Conservation (phyloP, 2,888 invertebrate genomes). For the Aquatica leii region DNA sequence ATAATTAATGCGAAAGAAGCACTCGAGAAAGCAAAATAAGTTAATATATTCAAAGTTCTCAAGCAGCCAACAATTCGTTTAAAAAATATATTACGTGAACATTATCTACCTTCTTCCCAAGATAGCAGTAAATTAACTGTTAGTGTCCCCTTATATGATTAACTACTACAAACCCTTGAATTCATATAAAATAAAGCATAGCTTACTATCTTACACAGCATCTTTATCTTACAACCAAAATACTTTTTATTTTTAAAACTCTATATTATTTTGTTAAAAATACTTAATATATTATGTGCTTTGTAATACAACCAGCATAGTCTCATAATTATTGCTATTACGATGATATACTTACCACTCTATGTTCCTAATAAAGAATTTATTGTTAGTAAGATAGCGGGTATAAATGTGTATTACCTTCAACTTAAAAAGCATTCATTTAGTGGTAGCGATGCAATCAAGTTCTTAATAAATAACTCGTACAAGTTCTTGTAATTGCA, state of each 20-base stretch:
- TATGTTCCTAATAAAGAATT: constrained; percentile 54
- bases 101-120: constrained; percentile 31
- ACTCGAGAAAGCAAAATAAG: neutral
- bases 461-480: constrained; percentile 27
- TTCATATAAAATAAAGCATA: constrained; percentile 30
- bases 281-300: constrained; percentile 39
- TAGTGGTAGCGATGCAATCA: constrained; percentile 26
- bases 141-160: constrained; percentile 34
- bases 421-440: constrained; percentile 31
- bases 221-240: constrained; percentile 32
- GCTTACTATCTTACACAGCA: constrained; percentile 30
- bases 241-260: constrained; percentile 34
- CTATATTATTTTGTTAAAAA: constrained; percentile 30
- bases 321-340: constrained; percentile 53
- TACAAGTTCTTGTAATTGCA: constrained; percentile 13
- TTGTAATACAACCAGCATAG: constrained; percentile 44
- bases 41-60: constrained; percentile 9
- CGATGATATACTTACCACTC: constrained; percentile 56
- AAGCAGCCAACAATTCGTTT: constrained; percentile 19
- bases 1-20: too few species aligned
- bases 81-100: constrained; percentile 29
- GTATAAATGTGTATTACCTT: constrained; percentile 45
- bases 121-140: constrained; percentile 32
- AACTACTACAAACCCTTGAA: constrained; percentile 31
- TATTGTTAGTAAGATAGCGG: constrained; percentile 53